Evolutionary conservation across 2,797 vertebrate species (phyloP).

Genomic region (Gallinago solitaria): DNA sequence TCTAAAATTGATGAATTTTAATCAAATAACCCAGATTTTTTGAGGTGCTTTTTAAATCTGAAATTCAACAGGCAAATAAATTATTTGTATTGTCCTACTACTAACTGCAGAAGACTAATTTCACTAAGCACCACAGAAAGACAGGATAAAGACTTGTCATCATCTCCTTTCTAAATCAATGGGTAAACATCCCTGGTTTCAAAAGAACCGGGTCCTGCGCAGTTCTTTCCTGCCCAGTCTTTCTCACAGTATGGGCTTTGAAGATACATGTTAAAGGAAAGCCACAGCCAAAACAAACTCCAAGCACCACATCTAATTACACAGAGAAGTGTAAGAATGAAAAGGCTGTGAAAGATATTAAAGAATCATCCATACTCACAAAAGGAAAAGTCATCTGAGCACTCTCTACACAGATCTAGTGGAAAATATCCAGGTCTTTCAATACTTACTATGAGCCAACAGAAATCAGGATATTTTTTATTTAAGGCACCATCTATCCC

Average conservation of each 20-base stretch:
- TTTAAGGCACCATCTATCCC: neutral
- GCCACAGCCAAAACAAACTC: constrained; percentile 35
- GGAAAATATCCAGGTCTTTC: neutral
- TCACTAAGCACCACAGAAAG: neutral
- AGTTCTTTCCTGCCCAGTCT: constrained; percentile 34
- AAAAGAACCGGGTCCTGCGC: neutral
- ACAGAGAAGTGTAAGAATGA: neutral
- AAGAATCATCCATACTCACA: neutral
- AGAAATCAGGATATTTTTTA: neutral
- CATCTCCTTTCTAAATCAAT: neutral
- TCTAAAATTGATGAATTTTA: neutral
- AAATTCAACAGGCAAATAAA: neutral
- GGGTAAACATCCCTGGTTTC: constrained; percentile 54
- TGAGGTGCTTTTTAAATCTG: neutral
- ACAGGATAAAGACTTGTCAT: neutral
- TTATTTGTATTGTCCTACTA: neutral
- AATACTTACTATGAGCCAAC: neutral
- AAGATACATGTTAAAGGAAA: constrained; percentile 31
- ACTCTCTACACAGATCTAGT: neutral
- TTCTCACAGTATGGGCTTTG: constrained; percentile 22
- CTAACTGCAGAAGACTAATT: neutral
- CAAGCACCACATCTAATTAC: neutral
- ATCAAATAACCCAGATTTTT: neutral
- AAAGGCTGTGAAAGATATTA: neutral
- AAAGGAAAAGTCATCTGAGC: neutral